Base-by-base conservation (phyloP, 1,140 invertebrate species). In the Drosophila sturtevanti region DNA sequence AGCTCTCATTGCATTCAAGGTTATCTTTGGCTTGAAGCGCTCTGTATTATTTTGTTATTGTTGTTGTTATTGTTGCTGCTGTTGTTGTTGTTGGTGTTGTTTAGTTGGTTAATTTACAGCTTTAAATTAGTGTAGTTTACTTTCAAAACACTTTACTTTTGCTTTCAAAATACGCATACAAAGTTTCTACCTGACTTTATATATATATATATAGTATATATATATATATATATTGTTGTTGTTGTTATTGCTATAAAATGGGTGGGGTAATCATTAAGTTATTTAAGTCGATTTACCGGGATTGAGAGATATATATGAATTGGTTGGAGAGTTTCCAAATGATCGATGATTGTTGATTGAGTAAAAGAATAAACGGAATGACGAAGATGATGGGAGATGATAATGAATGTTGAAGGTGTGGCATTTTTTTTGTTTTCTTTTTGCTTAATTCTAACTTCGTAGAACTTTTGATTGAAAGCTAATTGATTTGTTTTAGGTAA, bases 141-240 rank as follows among this genome's bases (percentile, higher is more conserved):
- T 87, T 87, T 87, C 82, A 87, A 87, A 87, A 87, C 82, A 89
- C 79, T 87, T 87, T 87, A 87, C 82, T 89, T 89, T 89, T 89
- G 85, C 84, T 89, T 89, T 87, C 82, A 87, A 85, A 87, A 86
- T 86, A 86, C 66, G 69, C 81, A 73, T 68, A 68, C 60, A 61
- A 60, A 44, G 31, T 69, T 68, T 24, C 60, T 74, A 67, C 41
- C 41, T 48, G 41, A 16, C 41, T 21, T n/a, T 38, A 37, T 11
- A 37, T 11, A 2, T 37, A 37, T 11, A 11, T 37, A 37, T 18
- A 44, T 37, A 37, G 12, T 18, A 44, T 37, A 37, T n/a, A 38
- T n/a, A 5, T 14, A 38, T 4, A 38, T 14, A 14, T 11, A 41
- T 62, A 14, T 64, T 62, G 51, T 56, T 56, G n/a, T 16, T 31